Evolutionary conservation across 2,113 vertebrate species (phyloP).

Genomic region (Sander lucioperca): DNA sequence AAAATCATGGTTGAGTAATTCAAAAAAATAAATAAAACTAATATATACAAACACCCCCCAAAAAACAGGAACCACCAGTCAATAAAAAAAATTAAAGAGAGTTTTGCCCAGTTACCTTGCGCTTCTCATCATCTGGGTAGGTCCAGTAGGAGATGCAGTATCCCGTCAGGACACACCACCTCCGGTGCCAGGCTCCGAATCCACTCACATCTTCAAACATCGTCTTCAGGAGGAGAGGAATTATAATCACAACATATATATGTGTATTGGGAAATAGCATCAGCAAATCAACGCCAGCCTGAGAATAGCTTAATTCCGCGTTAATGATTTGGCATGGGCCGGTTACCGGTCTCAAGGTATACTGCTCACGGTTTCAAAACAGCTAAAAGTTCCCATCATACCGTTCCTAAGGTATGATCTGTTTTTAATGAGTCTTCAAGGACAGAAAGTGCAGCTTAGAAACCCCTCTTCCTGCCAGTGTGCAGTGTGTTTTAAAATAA

Average conservation of each 20-base stretch:
- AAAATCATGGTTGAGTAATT: too few species aligned
- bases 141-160: slow-evolving; percentile 98
- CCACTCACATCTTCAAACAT: slow-evolving; percentile 99
- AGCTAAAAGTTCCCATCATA: too few species aligned
- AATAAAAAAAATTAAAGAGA: background rate
- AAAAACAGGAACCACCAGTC: background rate
- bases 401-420: too few species aligned
- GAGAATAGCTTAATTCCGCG: background rate
- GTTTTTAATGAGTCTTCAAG: too few species aligned
- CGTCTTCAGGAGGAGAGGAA: slow-evolving; percentile 81
- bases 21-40: too few species aligned
- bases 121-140: slow-evolving; percentile 95
- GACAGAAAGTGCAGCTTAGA: too few species aligned
- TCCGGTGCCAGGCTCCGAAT: slow-evolving; percentile 96
- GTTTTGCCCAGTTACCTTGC: slow-evolving; percentile 86
- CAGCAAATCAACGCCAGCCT: background rate
- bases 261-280: background rate
- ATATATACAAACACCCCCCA: too few species aligned
- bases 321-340: background rate
- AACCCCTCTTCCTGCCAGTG: too few species aligned
- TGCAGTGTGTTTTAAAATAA: too few species aligned
- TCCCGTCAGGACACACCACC: slow-evolving; percentile 95
- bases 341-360: too few species aligned
- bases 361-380: too few species aligned
- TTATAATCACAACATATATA: background rate